Conservation (phyloP, 2,888 invertebrate species). For the Uropetala carovei region DNA sequence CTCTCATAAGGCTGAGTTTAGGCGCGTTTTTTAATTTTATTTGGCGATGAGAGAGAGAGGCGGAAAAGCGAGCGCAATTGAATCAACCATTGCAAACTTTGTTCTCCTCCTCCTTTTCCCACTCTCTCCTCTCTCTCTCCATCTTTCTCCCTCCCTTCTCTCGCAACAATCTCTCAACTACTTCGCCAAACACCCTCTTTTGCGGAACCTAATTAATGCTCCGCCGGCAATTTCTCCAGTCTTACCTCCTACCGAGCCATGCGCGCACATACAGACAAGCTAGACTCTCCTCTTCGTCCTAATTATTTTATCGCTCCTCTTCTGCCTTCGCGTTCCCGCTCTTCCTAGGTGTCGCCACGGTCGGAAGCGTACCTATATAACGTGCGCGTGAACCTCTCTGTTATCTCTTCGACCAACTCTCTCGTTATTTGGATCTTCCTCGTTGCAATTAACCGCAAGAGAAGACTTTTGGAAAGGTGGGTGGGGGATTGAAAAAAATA, state of each 20-base stretch:
- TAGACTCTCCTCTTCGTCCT: background rate
- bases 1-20: background rate
- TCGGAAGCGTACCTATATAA: background rate
- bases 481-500: background rate
- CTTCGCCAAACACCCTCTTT: conserved; percentile 22
- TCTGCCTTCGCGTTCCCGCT: background rate
- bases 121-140: conserved; percentile 5
- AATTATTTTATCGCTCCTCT: conserved; percentile 1
- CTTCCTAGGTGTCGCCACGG: background rate
- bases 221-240: conserved; percentile 18
- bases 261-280: background rate
- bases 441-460: background rate
- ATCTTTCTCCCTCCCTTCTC: background rate
- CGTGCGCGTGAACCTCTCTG: background rate
- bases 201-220: conserved; percentile 19
- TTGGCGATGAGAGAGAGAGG: background rate
- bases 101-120: background rate
- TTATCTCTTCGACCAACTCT: background rate
- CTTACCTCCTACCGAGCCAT: conserved; percentile 1
- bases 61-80: conserved; percentile 15
- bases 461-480: background rate
- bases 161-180: conserved; percentile 17
- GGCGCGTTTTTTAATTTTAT: background rate
- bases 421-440: background rate
- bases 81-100: conserved; percentile 32